Conservation (phyloP, 2,888 invertebrate species). For the Caradrina kadenii region DNA sequence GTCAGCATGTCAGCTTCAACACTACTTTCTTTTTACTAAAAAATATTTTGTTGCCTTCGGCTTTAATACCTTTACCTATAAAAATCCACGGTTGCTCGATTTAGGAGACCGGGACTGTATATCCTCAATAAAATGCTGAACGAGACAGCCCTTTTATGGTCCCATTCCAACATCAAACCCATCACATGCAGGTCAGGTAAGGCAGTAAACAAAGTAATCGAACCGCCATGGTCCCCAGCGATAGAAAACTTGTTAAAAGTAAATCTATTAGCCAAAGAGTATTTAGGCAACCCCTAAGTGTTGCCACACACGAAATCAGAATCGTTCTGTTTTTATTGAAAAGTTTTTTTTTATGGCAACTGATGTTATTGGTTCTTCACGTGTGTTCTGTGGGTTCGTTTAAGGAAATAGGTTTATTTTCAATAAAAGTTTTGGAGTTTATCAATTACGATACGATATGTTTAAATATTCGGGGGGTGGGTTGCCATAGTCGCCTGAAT, state of each 20-base stretch:
- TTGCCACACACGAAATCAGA: constrained; percentile 56
- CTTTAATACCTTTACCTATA: neutral
- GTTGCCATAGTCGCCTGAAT: too few relatives aligned
- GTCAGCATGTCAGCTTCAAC: too few relatives aligned
- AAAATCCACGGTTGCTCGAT: neutral
- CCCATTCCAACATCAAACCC: neutral
- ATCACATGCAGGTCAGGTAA: constrained; percentile 31
- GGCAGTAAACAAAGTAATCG: constrained; percentile 52
- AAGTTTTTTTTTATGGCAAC: constrained; percentile 50
- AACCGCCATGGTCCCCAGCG: constrained; percentile 6
- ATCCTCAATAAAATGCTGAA: neutral
- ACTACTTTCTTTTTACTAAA: too few relatives aligned
- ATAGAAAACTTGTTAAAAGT: constrained; percentile 77
- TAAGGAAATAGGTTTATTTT: constrained; percentile 3
- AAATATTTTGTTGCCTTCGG: too few relatives aligned
- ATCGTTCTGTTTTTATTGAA: constrained; percentile 53
- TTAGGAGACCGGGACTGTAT: neutral
- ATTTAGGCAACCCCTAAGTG: constrained; percentile 63
- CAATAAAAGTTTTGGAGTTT: constrained; percentile 10
- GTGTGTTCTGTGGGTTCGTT: constrained; percentile 25
- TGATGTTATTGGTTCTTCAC: constrained; percentile 44
- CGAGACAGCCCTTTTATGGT: too few relatives aligned
- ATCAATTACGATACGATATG: constrained; percentile 12
- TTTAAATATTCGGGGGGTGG: neutral
- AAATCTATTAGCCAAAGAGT: constrained; percentile 71